Evolutionary conservation across 2,797 vertebrate genomes (phyloP), one percentile per base, ranked within the genome.

Genomic region (Labeo calbasu): DNA sequence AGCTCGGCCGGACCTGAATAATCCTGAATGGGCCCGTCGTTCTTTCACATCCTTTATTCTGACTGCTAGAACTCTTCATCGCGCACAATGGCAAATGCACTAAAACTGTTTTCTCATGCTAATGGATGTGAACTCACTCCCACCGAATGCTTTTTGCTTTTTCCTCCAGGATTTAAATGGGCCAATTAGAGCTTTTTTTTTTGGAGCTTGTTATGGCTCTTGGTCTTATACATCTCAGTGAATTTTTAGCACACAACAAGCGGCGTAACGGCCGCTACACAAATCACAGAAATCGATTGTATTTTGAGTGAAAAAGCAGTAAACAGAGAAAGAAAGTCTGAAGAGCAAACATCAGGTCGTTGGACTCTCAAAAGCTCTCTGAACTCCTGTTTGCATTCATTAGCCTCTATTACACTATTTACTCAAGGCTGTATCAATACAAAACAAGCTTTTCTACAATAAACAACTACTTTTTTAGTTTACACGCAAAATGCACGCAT

Each of bases 41-140:
- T 95, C 93, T 94, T 93, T 94, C 92, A 91, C 92, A 92, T 95
- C 95, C 91, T 93, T 94, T 94, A 94, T 92, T 92, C 93, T 95
- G 95, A 96, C 96, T 95, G 95, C 94, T 95, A 94, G 93, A 96
- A 96, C 96, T 96, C 96, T 94, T 95, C 96, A 96, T 94, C 91
- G 93, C 92, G 93, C 93, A 98, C 97, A 98, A 98, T 94, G 90
- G 95, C 91, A 94, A 95, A 96, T 92, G 95, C 96, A 96, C 95
- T 96, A 95, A 96, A 96, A 95, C 94, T 96, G 96, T 96, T 95
- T 98, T 97, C 96, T 97, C 94, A 98, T 98, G 97, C 96, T 96
- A 98, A 98, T 98, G 89, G 88, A 81, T 55, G 91, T 93, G 94
- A 95, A 94, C 93, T 92, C 93, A 92, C 94, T 95, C 92, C 92